Percentiles rank a stretch among this genome's conserved stretches.
Conservation (phyloP, 2,888 invertebrate species). For the Ectemnius lituratus region DNA sequence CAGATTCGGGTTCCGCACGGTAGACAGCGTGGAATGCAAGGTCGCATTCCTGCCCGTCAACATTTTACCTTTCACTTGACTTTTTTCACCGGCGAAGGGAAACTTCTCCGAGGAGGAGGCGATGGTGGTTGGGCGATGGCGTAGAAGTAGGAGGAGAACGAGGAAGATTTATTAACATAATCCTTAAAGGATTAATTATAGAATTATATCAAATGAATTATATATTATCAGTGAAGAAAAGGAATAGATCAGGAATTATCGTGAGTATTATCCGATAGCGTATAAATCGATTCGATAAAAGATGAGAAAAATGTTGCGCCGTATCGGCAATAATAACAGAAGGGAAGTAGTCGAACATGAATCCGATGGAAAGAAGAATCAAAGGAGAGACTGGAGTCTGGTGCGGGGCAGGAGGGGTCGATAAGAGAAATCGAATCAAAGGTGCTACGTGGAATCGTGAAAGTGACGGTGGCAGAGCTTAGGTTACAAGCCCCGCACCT, state of each 20-base stretch:
- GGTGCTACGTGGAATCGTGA: slow-evolving; percentile 58
- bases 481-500: slow-evolving; percentile 25
- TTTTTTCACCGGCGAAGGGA: neutral
- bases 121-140: no score
- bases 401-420: slow-evolving; percentile 52
- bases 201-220: no score
- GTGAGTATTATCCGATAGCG: no score
- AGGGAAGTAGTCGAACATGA: slow-evolving; percentile 18
- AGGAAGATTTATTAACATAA: neutral
- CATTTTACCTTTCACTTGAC: slow-evolving; percentile 15
- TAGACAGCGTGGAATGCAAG: slow-evolving; percentile 14
- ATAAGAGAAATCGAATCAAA: slow-evolving; percentile 61
- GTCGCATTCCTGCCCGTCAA: neutral
- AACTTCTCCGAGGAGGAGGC: neutral
- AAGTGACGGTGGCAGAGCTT: slow-evolving; percentile 53
- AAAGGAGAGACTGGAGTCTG: slow-evolving; percentile 34
- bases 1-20: no score
- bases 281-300: no score
- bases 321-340: neutral
- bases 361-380: slow-evolving; percentile 44
- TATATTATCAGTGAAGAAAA: no score
- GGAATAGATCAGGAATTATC: no score
- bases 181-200: no score
- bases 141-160: neutral
- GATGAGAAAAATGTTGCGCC: neutral